Evolutionary conservation across 1,140 invertebrate genomes (phyloP).

Genomic region (Chymomyza costata): DNA sequence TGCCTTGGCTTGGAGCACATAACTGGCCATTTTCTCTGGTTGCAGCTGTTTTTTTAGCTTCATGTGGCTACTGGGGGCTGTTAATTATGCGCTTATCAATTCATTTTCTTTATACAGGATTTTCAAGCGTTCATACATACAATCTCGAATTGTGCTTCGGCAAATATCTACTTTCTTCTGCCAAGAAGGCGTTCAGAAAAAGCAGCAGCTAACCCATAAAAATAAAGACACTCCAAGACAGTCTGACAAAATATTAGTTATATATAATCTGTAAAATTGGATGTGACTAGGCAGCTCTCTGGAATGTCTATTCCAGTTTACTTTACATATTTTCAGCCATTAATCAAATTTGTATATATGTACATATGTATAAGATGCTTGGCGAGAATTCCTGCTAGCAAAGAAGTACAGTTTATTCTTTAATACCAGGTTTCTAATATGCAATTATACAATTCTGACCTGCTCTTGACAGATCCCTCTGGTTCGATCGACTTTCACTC

Average conservation of each 20-base stretch:
- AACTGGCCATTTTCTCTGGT: too few relatives aligned
- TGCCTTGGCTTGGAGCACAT: slow-evolving; percentile 15
- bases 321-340: background rate
- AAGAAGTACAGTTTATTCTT: slow-evolving; percentile 6
- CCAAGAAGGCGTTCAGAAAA: too few relatives aligned
- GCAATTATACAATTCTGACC: slow-evolving; percentile 41
- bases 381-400: too few relatives aligned
- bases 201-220: too few relatives aligned
- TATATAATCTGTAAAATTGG: too few relatives aligned
- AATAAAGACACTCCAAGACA: too few relatives aligned
- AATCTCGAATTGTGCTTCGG: too few relatives aligned
- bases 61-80: slow-evolving; percentile 9
- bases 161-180: too few relatives aligned
- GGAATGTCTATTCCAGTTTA: background rate
- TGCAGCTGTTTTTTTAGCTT: slow-evolving; percentile 2
- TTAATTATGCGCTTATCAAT: slow-evolving; percentile 69
- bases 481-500: slow-evolving; percentile 21
- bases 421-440: slow-evolving; percentile 24
- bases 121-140: slow-evolving; percentile 18
- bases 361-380: background rate
- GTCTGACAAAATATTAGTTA: too few relatives aligned
- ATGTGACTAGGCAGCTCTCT: too few relatives aligned
- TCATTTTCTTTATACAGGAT: slow-evolving; percentile 36
- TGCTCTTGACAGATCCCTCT: too few relatives aligned
- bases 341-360: slow-evolving; percentile 21